A percentile compares a stretch with the other conserved stretches of the same genome.
Conservation (phyloP, 2,113 vertebrate genomes). For the Bujurquina vittata region DNA sequence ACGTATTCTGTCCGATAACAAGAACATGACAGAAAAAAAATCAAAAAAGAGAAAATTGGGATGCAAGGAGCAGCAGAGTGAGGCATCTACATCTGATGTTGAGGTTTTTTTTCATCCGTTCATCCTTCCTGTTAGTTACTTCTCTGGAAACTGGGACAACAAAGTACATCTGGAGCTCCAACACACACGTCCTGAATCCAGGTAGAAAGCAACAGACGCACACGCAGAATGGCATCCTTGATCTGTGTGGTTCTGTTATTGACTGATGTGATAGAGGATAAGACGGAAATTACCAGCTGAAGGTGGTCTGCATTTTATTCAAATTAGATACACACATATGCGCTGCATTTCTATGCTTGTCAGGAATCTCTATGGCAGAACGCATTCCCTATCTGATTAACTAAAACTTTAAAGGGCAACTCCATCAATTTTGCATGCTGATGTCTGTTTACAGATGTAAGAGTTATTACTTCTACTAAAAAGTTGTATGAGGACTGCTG, state of each 20-base stretch:
- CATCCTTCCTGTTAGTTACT: conserved; percentile 32
- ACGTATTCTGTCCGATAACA: conserved; percentile 7
- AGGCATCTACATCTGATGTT: conserved; percentile 19
- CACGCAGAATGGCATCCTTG: conserved; percentile 31
- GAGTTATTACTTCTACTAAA: neutral
- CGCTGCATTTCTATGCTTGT: neutral
- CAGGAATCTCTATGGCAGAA: neutral
- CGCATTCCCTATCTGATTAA: neutral
- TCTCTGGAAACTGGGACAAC: conserved; percentile 34
- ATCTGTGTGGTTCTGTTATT: conserved; percentile 38
- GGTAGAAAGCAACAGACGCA: conserved; percentile 6
- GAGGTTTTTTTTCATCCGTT: conserved; percentile 29
- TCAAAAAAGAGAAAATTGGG: neutral
- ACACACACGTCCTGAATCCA: conserved; percentile 34
- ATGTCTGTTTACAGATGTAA: conserved; percentile 11
- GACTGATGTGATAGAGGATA: conserved; percentile 49
- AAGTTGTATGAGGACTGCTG: neutral
- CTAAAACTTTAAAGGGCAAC: neutral
- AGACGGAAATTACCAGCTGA: conserved; percentile 46
- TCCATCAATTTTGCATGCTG: conserved; percentile 5
- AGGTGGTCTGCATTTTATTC: conserved; percentile 46
- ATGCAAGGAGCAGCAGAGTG: neutral
- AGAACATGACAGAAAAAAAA: neutral
- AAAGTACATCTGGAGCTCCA: conserved; percentile 21
- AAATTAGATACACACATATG: conserved; percentile 38